Base-by-base conservation (phyloP, 2,797 vertebrate species). In the Meriones psammophilus region DNA sequence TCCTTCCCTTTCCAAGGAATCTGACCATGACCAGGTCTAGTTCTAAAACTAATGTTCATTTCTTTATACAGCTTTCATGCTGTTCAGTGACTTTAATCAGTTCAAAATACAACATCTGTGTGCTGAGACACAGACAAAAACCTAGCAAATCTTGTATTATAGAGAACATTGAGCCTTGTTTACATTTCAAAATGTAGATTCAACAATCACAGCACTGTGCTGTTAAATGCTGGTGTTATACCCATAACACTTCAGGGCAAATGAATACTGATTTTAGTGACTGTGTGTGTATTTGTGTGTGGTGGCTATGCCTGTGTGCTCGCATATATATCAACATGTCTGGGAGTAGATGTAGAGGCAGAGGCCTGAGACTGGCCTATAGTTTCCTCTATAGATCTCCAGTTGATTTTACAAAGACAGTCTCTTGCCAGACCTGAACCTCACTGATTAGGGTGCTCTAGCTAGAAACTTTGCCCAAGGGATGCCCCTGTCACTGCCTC, bases 141-240 rank as follows among this genome's bases (percentile, higher is more conserved):
- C 30, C 30, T 64, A 80, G 76, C 8, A 33, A 69, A 95, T 36
- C 64, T 92, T 84, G 5, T 33, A 58, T 83, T 92, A 62, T 68
- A 94, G 30, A 85, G 42, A 56, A 22, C 26, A 20, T n/a, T 77
- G 30, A 42, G 58, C 89, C 50, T 92, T 46, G 20, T 76, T 33
- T 85, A 84, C 84, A 85, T 94, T 77, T 84, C 89, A 91, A 80
- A 80, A 66, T 68, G 71, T 90, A 73, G 24, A 71, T 74, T 85
- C 60, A 77, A 12, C 14, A 73, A 80, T n/a, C 80, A 92, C 4
- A 62, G 24, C 78, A 42, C n/a, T 85, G 26, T 78, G 4, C 81
- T 87, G 56, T 87, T 74, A 93, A 81, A 68, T 62, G 86, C 8
- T 94, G 17, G n/a, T 39, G 4, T 39, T 73, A 24, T 73, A 39